These are phyloP conservation scores for Orthonychiurus folsomi DNA, from an alignment of 2,888 invertebrate species.

Conservation along the genomic window DNA sequence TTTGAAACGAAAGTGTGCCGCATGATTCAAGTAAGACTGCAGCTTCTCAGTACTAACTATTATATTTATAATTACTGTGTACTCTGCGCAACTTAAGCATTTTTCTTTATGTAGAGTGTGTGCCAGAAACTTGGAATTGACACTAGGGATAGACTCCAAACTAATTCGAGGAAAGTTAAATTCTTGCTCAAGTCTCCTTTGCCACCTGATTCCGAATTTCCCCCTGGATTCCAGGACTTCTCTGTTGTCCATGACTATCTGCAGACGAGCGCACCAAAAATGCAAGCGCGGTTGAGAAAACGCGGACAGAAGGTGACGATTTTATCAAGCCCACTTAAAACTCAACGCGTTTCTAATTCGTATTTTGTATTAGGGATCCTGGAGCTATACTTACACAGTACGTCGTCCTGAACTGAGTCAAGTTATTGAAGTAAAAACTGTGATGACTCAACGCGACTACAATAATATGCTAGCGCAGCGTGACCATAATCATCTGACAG, in stretches of 20 bases:
- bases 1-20: constrained; percentile 94
- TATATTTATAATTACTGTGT: no score
- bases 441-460: constrained; percentile 84
- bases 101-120: constrained; percentile 49
- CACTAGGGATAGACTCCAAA: constrained; percentile 82
- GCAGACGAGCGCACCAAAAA: constrained; percentile 76
- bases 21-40: constrained; percentile 64
- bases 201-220: constrained; percentile 47
- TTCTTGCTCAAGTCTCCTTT: constrained; percentile 71
- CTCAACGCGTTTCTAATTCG: not conserved
- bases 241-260: constrained; percentile 95
- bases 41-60: no score
- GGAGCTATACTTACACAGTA: constrained; percentile 88
- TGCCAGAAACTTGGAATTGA: constrained; percentile 92
- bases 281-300: constrained; percentile 83
- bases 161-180: constrained; percentile 90
- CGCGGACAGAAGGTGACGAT: constrained; percentile 63
- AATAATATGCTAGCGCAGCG: constrained; percentile 74
- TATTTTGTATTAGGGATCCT: constrained; percentile 51
- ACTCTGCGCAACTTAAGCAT: no score
- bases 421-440: constrained; percentile 88
- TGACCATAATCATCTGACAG: constrained; percentile 85
- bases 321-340: no score
- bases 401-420: constrained; percentile 79
- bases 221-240: constrained; percentile 76